Base-by-base conservation (phyloP, 2,888 invertebrate genomes). In the Drosophila helvetica region DNA sequence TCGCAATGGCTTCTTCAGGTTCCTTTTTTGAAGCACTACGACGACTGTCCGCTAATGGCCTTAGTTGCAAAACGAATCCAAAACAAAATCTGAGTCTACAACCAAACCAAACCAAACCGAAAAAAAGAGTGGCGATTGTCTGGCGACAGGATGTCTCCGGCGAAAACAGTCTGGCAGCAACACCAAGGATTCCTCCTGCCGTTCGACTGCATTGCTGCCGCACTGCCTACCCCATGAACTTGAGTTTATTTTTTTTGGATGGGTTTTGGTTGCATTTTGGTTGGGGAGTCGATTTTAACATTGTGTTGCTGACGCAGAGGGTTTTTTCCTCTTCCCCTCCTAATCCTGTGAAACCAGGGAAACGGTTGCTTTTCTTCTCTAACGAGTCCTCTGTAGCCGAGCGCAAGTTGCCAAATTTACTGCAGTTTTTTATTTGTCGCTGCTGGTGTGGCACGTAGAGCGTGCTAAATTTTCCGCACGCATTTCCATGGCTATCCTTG, bases 391-490 rank as follows among this genome's bases (percentile, higher is more conserved):
- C 86, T 86, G 27, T 8, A 25, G 7, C 25, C 25, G 8, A 25
- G 25, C 25, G 8, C 8, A 7, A 25, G 25, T 27, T 25, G 83
- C 89, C 83, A 83, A 88, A 83, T 88, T 83, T 83, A 83, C 81
- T 83, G 88, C 74, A 80, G 83, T 83, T 88, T 83, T 88, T 83
- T 88, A 83, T 6, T 38, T 38, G n/a, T 88, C 33, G 33, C 15
- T 7, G 38, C 38, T 38, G 38, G 15, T 38, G 38, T 38, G n/a
- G 38, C n/a, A 38, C 38, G 87, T 88, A 80, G 71, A 78, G 67
- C 88, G 88, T 88, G 87, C 87, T 86, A 83, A 76, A 88, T 88
- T 88, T 83, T 86, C 80, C 78, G 73, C 86, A 88, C 88, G 88
- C 88, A 88, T 88, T 88, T 30, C 33, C 43, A 8, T 25, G 33